Base-by-base conservation (phyloP, 2,113 vertebrate genomes). In the Leptocoma aspasia region DNA sequence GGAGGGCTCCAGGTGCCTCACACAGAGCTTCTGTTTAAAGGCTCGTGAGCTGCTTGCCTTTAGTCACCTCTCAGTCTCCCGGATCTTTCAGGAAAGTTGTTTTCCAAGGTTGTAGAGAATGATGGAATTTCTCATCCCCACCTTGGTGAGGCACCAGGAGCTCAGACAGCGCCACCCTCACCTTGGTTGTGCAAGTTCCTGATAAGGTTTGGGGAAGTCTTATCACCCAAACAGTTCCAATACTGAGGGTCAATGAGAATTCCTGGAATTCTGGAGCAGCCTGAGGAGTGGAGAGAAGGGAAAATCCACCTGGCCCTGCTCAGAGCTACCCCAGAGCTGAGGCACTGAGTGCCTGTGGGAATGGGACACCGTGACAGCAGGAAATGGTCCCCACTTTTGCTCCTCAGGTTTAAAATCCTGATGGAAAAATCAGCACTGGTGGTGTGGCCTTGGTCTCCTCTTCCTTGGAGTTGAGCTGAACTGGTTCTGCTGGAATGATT, bases 81-180 rank as follows among this genome's bases (percentile, higher is more conserved):
- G 10, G 54, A 44, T 60, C 50, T 39, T 15, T 17, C 54, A 21
- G 44, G 37, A 10, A 45, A 60, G 27, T 4, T 0, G 0, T 42
- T 41, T 50, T 9, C 52, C 44, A 35, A 19, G 50, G 28, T 5
- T 65, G 10, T 16, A 49, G 35, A 52, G 53, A 66, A 31, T 6
- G 71, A 6, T 24, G 61, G 70, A 44, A 1, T 30, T 47, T 16
- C 50, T 16, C 60, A 49, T 12, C 13, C 70, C 42, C 23, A 15
- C 50, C 69, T 64, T 1, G 11, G 56, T 33, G 69, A 63, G 39
- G 27, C 49, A 18, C 18, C 49, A 39, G 57, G 21, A 47, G n/a
- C 82, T 75, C 49, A 15, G 31, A 12, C 19, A 11, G 59, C 8
- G 0, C 41, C n/a, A 2, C 15, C 70, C n/a, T n/a, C 17, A 8